These are phyloP conservation scores for Phengaris arion DNA, from an alignment of 2,888 invertebrate species.

Conservation along the genomic window DNA sequence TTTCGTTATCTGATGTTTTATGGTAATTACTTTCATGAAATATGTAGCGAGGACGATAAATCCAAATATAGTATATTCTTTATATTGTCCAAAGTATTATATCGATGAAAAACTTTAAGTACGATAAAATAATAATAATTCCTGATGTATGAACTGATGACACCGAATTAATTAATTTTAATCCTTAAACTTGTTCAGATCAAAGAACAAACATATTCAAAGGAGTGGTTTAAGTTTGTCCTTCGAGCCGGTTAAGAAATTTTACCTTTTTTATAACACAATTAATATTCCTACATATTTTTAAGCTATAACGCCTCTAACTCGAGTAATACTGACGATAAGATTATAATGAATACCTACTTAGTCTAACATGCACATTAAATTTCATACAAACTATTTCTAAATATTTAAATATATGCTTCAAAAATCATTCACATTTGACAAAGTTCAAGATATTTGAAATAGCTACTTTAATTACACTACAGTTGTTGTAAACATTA, in stretches of 20 bases:
- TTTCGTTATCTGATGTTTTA: neutral
- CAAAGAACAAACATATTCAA: neutral
- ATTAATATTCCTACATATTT: neutral
- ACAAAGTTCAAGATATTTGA: slow-evolving; percentile 29
- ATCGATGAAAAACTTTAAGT: neutral
- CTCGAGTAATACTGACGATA: neutral
- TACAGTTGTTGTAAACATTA: slow-evolving; percentile 11
- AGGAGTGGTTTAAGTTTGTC: neutral
- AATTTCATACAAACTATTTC: neutral
- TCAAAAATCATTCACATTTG: slow-evolving; percentile 44
- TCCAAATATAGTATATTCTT: neutral
- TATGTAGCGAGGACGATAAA: neutral
- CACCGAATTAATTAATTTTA: neutral
- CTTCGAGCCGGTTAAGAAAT: slow-evolving; percentile 11
- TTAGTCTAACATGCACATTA: slow-evolving; percentile 15
- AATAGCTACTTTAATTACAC: neutral
- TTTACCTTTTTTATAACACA: neutral
- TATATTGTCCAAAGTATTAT: slow-evolving; percentile 6
- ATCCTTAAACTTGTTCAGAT: neutral
- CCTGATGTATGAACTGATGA: no score
- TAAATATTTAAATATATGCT: neutral
- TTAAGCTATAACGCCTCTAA: neutral
- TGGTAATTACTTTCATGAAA: neutral
- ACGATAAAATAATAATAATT: neutral
- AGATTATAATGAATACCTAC: neutral